Evolutionary conservation across 2,888 invertebrate species (phyloP).

Genomic region (Coelopa pilipes): DNA sequence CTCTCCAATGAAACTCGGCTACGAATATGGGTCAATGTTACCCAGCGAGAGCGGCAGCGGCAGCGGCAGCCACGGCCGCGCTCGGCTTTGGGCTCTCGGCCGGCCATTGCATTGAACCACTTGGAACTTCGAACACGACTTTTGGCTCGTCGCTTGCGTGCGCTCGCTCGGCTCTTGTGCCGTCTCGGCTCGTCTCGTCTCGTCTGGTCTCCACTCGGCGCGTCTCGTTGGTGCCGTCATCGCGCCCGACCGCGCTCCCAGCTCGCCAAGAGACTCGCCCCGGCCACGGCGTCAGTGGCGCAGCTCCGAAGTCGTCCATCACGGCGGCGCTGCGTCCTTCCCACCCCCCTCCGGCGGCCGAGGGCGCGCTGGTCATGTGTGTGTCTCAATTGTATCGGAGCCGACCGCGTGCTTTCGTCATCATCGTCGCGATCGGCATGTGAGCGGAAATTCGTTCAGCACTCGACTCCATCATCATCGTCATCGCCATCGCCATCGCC

Average conservation of each 20-base stretch:
- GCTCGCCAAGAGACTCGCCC: background rate
- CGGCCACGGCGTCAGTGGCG: background rate
- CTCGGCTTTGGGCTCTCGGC: background rate
- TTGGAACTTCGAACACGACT: background rate
- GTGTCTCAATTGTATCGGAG: slow-evolving; percentile 16
- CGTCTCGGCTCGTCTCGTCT: too few relatives aligned
- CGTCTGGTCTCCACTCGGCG: too few relatives aligned
- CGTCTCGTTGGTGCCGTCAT: slow-evolving; percentile 6
- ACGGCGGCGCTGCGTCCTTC: background rate
- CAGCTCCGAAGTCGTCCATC: background rate
- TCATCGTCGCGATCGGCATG: background rate
- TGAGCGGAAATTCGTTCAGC: background rate
- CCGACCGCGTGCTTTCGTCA: slow-evolving; percentile 7
- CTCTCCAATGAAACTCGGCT: slow-evolving; percentile 32
- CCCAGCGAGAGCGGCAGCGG: slow-evolving; percentile 22
- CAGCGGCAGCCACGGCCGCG: too few relatives aligned
- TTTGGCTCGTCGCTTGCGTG: background rate
- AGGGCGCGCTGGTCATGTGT: background rate
- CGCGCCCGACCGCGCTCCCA: slow-evolving; percentile 5
- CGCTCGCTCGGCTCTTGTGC: background rate
- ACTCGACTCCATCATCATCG: slow-evolving; percentile 1
- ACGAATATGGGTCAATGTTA: slow-evolving; percentile 63
- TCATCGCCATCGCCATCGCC: background rate
- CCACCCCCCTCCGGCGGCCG: background rate
- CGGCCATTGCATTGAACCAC: slow-evolving; percentile 14